Base-by-base conservation (phyloP, 2,888 invertebrate species). In the Apamea monoglypha region DNA sequence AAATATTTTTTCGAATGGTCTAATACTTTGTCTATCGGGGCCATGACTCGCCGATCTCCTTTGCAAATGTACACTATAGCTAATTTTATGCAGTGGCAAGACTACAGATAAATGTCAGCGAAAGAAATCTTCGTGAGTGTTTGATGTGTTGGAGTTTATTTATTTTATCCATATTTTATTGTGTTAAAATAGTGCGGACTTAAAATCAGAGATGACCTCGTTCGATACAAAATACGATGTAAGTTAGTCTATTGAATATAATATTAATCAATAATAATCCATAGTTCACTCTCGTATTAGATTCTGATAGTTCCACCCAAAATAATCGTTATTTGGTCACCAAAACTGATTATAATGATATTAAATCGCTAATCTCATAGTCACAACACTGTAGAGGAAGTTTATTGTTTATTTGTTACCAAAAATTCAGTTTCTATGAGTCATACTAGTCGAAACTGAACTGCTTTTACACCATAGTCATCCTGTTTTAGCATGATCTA, bases 171-270 rank as follows among this genome's bases (percentile, higher is more conserved):
- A 87, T 85, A 88, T 80, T 90, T 89, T 86, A 84, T 72, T 87
- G 74, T 73, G 87, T 82, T 87, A 66, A 81, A 87, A 86, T 82
- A 87, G 78, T 85, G 80, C 74, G 76, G 74, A 80, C 74, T 73
- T 75, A 82, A 81, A 82, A 76, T 56, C 61, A 56, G 77, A 88
- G 82, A 96, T 96, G 96, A 94, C 95, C 59, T 94, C 95, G 44
- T 97, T 96, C 89, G 96, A 96, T 84, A 91, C 96, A 47, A 97
- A 96, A 91, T 96, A 98, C 89, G 98, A 98, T 93, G 98, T 97
- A 95, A 97, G 97, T 95, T 74, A 68, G 1, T 63, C 29, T 63
- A 70, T 64, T 50, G 40, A 70, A 66, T 61, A 32, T 18, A 1
- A 68, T 80, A 12, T 25, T 50, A 74, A 80, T 56, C 63, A 29